Evolutionary conservation across 2,888 invertebrate species (phyloP).

Genomic region (Mongoloraphidia duomilia): DNA sequence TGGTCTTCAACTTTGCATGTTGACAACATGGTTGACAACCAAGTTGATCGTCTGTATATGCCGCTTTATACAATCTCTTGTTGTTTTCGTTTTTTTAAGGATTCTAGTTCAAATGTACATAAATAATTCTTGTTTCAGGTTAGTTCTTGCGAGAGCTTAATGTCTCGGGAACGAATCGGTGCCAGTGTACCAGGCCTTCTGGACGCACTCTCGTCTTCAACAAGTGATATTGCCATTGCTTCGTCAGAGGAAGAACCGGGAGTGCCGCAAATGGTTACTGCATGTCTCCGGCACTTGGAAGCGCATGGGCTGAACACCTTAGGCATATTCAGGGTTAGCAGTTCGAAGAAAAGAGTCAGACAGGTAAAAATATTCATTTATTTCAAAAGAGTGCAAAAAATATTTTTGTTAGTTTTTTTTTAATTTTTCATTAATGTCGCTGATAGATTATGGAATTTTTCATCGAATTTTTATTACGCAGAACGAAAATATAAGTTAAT

Average conservation of each 20-base stretch:
- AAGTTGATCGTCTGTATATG: no score
- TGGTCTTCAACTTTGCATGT: no score
- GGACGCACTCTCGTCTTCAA: conserved; percentile 30
- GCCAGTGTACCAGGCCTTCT: conserved; percentile 33
- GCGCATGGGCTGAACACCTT: conserved; percentile 67
- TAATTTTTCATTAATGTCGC: neutral
- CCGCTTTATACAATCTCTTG: no score
- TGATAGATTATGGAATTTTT: neutral
- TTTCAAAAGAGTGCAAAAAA: neutral
- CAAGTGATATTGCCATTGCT: conserved; percentile 29
- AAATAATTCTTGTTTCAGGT: conserved; percentile 37
- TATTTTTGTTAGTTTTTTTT: neutral
- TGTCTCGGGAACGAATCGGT: conserved; percentile 39
- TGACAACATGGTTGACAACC: no score
- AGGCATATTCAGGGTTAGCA: conserved; percentile 84
- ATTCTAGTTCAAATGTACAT: neutral
- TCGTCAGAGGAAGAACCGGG: conserved; percentile 31
- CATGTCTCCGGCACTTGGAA: conserved; percentile 71
- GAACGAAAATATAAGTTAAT: no score
- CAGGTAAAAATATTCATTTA: conserved; percentile 42
- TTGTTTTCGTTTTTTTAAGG: no score
- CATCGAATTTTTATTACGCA: no score
- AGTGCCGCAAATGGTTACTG: conserved; percentile 64
- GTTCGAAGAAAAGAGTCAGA: conserved; percentile 81
- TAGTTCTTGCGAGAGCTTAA: conserved; percentile 62